Conservation (phyloP, 2,113 vertebrate genomes). For the Agapornis roseicollis region DNA sequence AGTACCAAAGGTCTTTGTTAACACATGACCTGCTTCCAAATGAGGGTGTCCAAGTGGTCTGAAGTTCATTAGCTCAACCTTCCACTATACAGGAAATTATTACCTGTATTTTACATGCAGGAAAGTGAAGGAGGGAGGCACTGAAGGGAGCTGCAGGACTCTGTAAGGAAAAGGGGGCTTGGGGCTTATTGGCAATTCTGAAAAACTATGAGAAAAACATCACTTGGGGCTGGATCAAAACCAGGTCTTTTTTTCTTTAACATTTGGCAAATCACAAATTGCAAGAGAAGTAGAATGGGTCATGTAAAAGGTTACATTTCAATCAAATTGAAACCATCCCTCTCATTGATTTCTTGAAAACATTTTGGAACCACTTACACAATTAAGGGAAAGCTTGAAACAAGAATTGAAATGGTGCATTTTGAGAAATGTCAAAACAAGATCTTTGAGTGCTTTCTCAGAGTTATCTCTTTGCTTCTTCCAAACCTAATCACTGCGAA, state of each 20-base stretch:
- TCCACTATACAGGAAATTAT: background rate
- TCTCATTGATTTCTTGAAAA: slow-evolving; percentile 25
- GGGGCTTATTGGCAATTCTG: background rate
- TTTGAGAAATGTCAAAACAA: background rate
- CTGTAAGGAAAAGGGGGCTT: background rate
- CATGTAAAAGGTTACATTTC: slow-evolving; percentile 1
- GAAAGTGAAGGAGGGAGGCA: background rate
- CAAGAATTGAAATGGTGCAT: background rate
- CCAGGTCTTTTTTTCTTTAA: background rate
- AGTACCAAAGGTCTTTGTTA: background rate
- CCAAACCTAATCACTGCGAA: background rate
- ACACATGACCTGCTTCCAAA: background rate
- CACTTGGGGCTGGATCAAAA: background rate
- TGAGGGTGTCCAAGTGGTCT: background rate
- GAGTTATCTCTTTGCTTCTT: background rate
- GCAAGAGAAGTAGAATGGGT: background rate
- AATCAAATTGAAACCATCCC: slow-evolving; percentile 39
- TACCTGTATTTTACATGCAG: rapidly evolving
- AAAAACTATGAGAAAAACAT: background rate
- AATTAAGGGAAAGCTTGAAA: background rate
- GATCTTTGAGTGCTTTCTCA: background rate
- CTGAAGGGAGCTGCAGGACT: background rate
- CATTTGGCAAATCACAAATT: background rate
- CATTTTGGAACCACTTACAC: background rate
- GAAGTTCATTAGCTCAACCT: background rate